Percentiles rank a stretch among this genome's conserved stretches.
These are phyloP conservation scores for Chymomyza caudatula DNA, from an alignment of 2,888 invertebrate genomes.

Conservation along the genomic window DNA sequence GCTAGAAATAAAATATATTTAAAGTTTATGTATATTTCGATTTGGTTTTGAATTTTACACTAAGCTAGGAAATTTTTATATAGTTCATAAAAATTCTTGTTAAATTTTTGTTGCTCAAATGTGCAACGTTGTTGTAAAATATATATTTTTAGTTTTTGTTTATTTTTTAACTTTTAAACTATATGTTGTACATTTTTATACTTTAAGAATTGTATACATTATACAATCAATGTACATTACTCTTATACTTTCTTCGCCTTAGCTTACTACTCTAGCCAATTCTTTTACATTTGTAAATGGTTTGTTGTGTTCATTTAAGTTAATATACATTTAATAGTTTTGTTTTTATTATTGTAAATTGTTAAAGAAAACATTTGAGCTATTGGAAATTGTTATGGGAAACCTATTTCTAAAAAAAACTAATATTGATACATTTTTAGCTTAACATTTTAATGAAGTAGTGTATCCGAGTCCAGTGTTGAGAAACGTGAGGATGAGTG, in stretches of 20 bases:
- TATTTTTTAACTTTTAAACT: background rate
- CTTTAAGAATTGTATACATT: constrained; percentile 15
- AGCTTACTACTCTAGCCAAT: constrained; percentile 52
- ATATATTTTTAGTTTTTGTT: background rate
- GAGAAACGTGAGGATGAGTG: background rate
- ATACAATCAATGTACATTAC: constrained; percentile 19
- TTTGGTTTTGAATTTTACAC: constrained; percentile 7
- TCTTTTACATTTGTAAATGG: constrained; percentile 35
- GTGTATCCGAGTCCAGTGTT: background rate
- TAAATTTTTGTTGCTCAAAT: background rate
- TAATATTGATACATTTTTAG: constrained; percentile 57
- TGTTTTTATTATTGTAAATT: constrained; percentile 34
- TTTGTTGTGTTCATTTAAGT: constrained; percentile 64
- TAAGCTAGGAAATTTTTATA: background rate
- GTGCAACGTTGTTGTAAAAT: background rate
- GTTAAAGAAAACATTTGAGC: constrained; percentile 2
- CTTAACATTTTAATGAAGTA: constrained; percentile 40
- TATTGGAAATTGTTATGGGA: constrained; percentile 1
- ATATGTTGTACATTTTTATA: constrained; percentile 21
- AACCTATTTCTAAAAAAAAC: background rate
- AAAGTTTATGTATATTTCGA: background rate
- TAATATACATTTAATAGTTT: constrained; percentile 26
- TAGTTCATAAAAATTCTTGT: background rate
- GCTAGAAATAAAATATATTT: constrained; percentile 8
- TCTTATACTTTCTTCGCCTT: constrained; percentile 29